A percentile compares a stretch with the other conserved stretches of the same genome.
phyloP scores from a whole-genome alignment of 2,888 invertebrate species.

The Cyaniris semiargus region DNA sequence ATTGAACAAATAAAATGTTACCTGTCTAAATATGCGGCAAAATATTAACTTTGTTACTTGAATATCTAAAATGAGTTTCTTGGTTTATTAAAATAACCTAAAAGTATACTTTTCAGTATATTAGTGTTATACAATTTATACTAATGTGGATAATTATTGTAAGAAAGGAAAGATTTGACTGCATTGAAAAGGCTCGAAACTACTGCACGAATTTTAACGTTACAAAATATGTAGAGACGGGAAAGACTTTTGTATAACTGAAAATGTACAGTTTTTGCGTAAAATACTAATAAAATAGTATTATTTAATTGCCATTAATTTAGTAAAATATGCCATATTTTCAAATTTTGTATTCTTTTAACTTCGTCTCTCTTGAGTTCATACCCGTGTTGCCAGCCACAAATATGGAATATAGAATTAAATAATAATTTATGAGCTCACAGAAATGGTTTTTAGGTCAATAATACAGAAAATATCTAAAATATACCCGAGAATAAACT shows the following conservation, averaged over 20 bases:
- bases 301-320: too few relatives aligned
- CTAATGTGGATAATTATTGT: too few relatives aligned
- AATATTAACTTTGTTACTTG: background rate
- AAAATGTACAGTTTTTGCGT: too few relatives aligned
- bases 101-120: background rate
- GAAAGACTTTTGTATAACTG: too few relatives aligned
- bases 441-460: conserved; percentile 9
- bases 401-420: background rate
- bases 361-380: too few relatives aligned
- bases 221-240: too few relatives aligned
- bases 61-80: background rate
- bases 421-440: background rate
- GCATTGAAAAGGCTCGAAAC: too few relatives aligned
- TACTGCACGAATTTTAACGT: too few relatives aligned
- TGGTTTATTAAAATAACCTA: background rate
- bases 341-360: too few relatives aligned
- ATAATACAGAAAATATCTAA: conserved; percentile 14
- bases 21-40: background rate
- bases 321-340: too few relatives aligned
- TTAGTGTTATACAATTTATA: background rate
- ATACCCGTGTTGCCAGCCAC: background rate
- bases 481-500: conserved; percentile 1
- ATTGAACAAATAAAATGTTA: background rate
- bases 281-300: too few relatives aligned
- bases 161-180: too few relatives aligned